These are phyloP conservation scores for Aphis gossypii DNA, from an alignment of 1,140 invertebrate genomes.

Conservation along the genomic window DNA sequence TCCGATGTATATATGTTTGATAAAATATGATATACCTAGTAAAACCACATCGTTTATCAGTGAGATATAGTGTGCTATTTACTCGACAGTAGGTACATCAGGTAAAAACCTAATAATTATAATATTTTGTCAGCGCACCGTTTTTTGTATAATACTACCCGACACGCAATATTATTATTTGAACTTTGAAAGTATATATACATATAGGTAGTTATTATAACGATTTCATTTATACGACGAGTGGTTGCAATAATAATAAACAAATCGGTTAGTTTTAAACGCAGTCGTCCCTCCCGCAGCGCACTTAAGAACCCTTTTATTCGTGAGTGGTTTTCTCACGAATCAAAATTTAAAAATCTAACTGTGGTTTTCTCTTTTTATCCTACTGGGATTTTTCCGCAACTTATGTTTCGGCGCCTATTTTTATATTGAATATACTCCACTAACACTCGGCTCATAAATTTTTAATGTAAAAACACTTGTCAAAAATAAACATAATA, in stretches of 20 bases:
- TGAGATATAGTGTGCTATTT: neutral
- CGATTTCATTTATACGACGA: constrained; percentile 2
- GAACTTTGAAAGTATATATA: constrained; percentile 3
- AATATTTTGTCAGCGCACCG: neutral
- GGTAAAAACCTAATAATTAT: neutral
- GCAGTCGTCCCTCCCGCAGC: neutral
- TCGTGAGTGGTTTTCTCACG: neutral
- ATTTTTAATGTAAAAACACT: neutral
- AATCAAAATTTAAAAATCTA: neutral
- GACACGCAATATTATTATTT: constrained; percentile 2
- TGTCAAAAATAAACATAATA: neutral
- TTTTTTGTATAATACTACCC: neutral
- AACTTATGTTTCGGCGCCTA: neutral
- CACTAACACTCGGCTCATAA: neutral
- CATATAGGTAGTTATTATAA: neutral
- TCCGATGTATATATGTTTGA: neutral
- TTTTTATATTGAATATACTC: neutral
- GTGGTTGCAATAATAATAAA: constrained; percentile 1
- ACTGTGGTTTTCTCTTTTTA: neutral
- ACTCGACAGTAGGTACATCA: neutral
- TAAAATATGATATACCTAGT: neutral
- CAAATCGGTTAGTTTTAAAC: constrained; percentile 8
- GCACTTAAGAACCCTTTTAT: neutral
- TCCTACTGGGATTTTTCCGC: neutral
- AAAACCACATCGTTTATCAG: neutral